These are phyloP conservation scores for Nothobranchius furzeri DNA, from an alignment of 2,113 vertebrate genomes.

Conservation along the genomic window DNA sequence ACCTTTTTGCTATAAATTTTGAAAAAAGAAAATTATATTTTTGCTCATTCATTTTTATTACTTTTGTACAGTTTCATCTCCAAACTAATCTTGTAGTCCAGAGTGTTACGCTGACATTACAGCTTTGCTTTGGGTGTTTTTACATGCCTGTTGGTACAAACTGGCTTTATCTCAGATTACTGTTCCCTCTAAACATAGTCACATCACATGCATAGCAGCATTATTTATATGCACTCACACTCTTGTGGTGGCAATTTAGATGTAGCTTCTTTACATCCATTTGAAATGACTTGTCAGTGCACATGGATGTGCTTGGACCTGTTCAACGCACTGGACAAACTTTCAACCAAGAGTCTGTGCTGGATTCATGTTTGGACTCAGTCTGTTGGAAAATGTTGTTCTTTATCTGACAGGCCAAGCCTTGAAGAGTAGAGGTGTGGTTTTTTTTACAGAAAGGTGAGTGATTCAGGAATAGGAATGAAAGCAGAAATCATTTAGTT, in stretches of 20 bases:
- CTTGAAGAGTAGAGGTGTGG: background rate
- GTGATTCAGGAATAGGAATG: background rate
- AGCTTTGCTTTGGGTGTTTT: no score
- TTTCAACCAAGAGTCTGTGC: conserved; percentile 3
- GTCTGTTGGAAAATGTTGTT: background rate
- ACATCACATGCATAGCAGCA: background rate
- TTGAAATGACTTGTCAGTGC: background rate
- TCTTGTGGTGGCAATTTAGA: conserved; percentile 11
- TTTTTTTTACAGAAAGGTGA: no score
- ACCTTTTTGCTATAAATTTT: no score
- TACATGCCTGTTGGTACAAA: no score
- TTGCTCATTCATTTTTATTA: no score
- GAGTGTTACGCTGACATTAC: no score
- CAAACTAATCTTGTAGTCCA: no score
- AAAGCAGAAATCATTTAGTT: background rate
- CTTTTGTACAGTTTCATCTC: no score
- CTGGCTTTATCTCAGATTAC: no score
- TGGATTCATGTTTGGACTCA: background rate
- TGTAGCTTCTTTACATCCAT: background rate
- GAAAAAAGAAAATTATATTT: no score
- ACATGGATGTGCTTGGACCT: conserved; percentile 23
- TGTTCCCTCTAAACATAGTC: background rate
- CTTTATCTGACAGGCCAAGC: conserved; percentile 3
- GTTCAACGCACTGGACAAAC: background rate
- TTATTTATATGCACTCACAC: background rate